Base-by-base conservation (phyloP, 2,797 vertebrate genomes). In the Loris lydekkerianus region DNA sequence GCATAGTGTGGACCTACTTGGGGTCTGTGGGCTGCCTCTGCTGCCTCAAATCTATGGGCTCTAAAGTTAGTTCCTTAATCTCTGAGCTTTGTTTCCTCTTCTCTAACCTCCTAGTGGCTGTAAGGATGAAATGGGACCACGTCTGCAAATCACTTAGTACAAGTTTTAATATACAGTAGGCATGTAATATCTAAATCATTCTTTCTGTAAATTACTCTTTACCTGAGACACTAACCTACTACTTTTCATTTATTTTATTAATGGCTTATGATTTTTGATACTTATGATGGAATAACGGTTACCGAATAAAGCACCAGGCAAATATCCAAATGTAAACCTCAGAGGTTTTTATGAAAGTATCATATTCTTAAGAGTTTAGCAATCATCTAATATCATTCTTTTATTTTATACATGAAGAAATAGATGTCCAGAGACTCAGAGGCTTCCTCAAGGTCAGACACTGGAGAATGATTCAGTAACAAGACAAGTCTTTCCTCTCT, bases 401-500 rank as follows among this genome's bases (percentile, higher is more conserved):
- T 82, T n/a, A 60, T 81, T 92, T 93, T 93, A 56, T 43, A 40
- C n/a, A 10, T 77, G 37, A 87, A 88, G 46, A 56, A 40, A 56
- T 27, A 43, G 63, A 70, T 34, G 14, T 46, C 11, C 46, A 40
- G 70, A 95, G 53, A 86, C 75, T 34, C 11, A 73, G 46, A 83
- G 61, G 46, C 56, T 91, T 95, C 60, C 11, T 75, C n/a, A 75
- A 86, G 77, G 43, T 80, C 60, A 94, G 75, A 43, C 37, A 34
- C 1, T 82, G 73, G 73, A 75, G 40, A 81, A 23, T 40, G 65
- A 91, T 76, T 95, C 31, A 53, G 37, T 84, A 72, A 89, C 25
- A 86, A 92, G 78, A 87, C 89, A 81, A 92, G 5, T 43, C 5
- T 92, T 86, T 61, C 6, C 77, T 43, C 4, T 31, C 34, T 37